Conservation (phyloP, 2,113 vertebrate species). For the Neolamprologus cancellatus region DNA sequence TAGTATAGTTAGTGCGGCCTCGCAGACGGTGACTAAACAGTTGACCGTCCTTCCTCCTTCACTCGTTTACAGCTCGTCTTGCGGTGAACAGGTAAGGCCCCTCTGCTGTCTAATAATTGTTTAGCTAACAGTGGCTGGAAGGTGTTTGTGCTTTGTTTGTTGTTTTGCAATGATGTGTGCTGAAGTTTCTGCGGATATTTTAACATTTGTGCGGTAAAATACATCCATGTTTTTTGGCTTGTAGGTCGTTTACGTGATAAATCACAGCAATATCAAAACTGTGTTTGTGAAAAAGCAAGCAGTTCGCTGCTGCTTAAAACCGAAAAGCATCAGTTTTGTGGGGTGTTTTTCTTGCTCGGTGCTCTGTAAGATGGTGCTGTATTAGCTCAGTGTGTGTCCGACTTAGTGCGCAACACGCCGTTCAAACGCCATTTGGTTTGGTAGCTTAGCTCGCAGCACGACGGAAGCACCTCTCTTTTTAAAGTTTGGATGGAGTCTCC, state of each 20-base stretch:
- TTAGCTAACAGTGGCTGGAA: not conserved
- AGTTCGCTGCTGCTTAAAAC: fast-evolving
- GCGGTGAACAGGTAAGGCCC: conserved; percentile 47
- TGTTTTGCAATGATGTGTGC: not conserved
- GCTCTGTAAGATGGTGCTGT: not conserved
- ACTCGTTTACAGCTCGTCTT: conserved; percentile 12
- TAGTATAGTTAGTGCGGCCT: conserved; percentile 60
- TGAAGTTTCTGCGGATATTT: not conserved
- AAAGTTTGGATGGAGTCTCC: not conserved
- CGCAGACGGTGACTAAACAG: conserved; percentile 60
- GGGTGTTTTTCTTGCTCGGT: not conserved
- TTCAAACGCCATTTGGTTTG: conserved; percentile 57
- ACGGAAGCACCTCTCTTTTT: not conserved
- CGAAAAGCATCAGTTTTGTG: not conserved
- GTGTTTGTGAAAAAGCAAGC: not conserved
- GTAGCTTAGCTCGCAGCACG: not conserved
- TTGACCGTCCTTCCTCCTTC: conserved; percentile 33
- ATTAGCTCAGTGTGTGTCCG: not conserved
- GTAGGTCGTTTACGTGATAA: not conserved
- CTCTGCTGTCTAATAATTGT: not conserved
- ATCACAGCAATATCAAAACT: not conserved
- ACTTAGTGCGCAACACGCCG: conserved; percentile 19
- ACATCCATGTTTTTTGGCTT: not conserved
- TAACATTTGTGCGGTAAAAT: not conserved
- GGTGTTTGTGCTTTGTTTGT: not conserved